These are phyloP conservation scores for Basileuterus tristriatus DNA, from an alignment of 2,797 vertebrate genomes.

Conservation along the genomic window DNA sequence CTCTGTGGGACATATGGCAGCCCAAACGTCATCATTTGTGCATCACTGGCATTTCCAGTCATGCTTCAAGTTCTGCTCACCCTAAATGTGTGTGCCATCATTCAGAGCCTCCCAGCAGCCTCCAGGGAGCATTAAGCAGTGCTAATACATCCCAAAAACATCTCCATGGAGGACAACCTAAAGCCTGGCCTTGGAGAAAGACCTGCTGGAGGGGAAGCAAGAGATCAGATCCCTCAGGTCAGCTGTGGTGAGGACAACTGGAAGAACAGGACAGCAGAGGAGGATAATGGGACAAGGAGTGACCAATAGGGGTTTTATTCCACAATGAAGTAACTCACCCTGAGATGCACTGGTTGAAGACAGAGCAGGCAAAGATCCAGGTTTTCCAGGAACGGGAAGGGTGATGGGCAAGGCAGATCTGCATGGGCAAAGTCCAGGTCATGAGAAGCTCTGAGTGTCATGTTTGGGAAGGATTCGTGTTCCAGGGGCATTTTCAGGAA, in stretches of 20 bases:
- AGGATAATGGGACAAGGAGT: not conserved
- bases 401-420: not conserved
- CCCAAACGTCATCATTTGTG: not conserved
- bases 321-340: not conserved
- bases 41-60: not conserved
- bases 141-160: not conserved
- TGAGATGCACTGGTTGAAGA: not conserved
- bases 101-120: not conserved
- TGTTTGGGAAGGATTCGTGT: not conserved
- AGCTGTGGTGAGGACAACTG: accelerated
- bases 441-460: not conserved
- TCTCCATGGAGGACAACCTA: not conserved
- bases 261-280: not conserved
- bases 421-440: not conserved
- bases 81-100: not conserved
- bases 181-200: not conserved
- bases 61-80: not conserved
- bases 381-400: not conserved
- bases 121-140: not conserved
- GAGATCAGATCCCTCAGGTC: not conserved
- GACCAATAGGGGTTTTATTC: not conserved
- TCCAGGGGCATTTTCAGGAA: not conserved
- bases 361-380: not conserved
- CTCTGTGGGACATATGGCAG: not conserved
- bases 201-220: not conserved